Evolutionary conservation across 2,113 vertebrate species (phyloP), one percentile per base, ranked within the genome.

Genomic region (Vulpes lagopus): DNA sequence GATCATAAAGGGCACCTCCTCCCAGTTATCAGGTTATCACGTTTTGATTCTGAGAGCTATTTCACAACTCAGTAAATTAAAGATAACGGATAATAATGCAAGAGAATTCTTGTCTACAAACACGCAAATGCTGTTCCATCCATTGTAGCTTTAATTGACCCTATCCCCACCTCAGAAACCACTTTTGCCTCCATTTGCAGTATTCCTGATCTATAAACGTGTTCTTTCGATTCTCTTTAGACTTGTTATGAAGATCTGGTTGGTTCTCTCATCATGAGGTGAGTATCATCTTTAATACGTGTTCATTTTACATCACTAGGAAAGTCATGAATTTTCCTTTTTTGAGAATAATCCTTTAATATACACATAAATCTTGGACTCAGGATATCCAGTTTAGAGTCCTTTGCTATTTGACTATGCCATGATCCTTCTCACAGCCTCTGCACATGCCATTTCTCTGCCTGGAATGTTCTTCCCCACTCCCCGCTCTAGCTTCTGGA

Each of bases 281-380:
- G 20, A 95, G 94, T 82, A 76, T 12, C 55, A 94, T 84, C 16
- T 87, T 84, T 91, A 93, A 84, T 55, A 93, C 57, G 32, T 82
- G 83, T 53, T 88, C 20, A 91, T 69, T 92, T 81, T 74, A 76
- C 53, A 62, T 78, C 81, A 91, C 20, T 78, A 71, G 78, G 32
- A 92, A 30, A 95, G 35, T 91, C 62, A 88, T 43, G 32, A 73
- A 67, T 88, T 91, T 4, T 16, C 67, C 64, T 55, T 84, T 93
- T 53, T 67, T 87, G 27, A 86, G 82, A 91, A 92, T 94, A 67
- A 84, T 59, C 78, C 32, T 79, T 83, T 95, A 89, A 79, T 88
- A 67, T 30, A 57, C 11, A 3, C n/a, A n/a, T 23, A 81, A 30
- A 38, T 86, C 64, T 53, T 67, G 27, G 14, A 90, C 51, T 1